Percentiles rank a stretch among this genome's conserved stretches.
Conservation (phyloP, 92 coral and sea anemone genomes). For the Muricea muricata region DNA sequence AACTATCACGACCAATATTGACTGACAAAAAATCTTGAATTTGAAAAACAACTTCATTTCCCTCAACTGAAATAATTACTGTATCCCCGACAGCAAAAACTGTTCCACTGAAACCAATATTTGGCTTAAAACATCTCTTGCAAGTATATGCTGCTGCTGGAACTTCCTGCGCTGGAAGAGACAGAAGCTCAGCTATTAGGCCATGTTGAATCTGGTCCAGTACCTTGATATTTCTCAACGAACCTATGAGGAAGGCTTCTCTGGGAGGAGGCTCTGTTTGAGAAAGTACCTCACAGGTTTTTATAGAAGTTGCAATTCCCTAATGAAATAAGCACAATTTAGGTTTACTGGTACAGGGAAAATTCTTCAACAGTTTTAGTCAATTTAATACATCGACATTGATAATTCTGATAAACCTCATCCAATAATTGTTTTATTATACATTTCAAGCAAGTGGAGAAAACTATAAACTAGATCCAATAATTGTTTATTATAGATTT, state of each 20-base stretch:
- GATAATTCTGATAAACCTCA: no score
- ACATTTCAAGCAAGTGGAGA: no score
- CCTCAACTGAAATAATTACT: constrained; percentile 53
- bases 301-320: constrained; percentile 72
- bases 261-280: constrained; percentile 57
- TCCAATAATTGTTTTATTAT: no score
- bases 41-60: constrained; percentile 51
- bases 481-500: no score
- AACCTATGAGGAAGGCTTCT: constrained; percentile 67
- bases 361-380: no score
- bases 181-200: constrained; percentile 53
- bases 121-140: constrained; percentile 61
- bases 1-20: constrained; percentile 33
- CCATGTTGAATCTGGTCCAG: constrained; percentile 37
- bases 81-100: constrained; percentile 63
- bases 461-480: no score
- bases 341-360: neutral
- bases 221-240: constrained; percentile 54
- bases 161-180: constrained; percentile 33
- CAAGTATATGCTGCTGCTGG: constrained; percentile 58
- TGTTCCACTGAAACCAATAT: constrained; percentile 61
- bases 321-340: constrained; percentile 29
- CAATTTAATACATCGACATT: no score
- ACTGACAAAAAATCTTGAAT: constrained; percentile 67
- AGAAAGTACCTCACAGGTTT: constrained; percentile 55